Base-by-base conservation (phyloP, 2,797 vertebrate genomes). In the Takifugu rubripes region DNA sequence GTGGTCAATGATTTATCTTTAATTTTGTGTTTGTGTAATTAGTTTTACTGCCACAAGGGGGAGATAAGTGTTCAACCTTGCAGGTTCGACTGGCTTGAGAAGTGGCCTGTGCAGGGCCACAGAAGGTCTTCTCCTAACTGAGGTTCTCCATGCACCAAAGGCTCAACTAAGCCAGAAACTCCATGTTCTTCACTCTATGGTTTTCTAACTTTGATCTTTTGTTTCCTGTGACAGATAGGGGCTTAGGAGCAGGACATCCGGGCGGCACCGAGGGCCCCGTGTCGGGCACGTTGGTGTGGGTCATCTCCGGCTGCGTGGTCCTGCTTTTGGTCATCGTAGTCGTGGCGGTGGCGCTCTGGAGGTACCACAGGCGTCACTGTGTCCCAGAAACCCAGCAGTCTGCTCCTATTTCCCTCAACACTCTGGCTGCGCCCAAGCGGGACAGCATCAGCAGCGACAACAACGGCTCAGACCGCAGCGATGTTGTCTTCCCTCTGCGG, bases 401-500 rank as follows among this genome's bases (percentile, higher is more conserved):
- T 0, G 88, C 94, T 79, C 92, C 94, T 0, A 85, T 98, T 70
- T 93, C 96, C 26, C 94, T 98, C 74, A 94, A 93, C 93, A 94
- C 95, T 1, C 86, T 98, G 90, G 91, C 94, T 59, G 93, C 91
- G 57, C 93, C 95, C 14, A 98, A 97, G 83, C 92, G 95, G 57
- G 89, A 88, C 80, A 86, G 87, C 68, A 73, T 82, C 55, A 81
- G 85, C 70, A 94, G 92, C 65, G 94, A 94, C 91, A 94, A 94
- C 89, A 93, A 92, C 27, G 94, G 93, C 87, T 96, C 95, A 0
- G 97, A 99, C 85, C 94, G 94, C 84, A 96, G 95, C 77, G 95
- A 98, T 74, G 92, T 95, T 64, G 95, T 95, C 78, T 97, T 98
- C 81, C 96, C 97, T 48, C 82, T 94, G 73, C 91, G 93, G 85